Percentiles rank a stretch among this genome's conserved stretches.
Conservation (phyloP, 1,140 invertebrate species). For the Phthorimaea operculella region DNA sequence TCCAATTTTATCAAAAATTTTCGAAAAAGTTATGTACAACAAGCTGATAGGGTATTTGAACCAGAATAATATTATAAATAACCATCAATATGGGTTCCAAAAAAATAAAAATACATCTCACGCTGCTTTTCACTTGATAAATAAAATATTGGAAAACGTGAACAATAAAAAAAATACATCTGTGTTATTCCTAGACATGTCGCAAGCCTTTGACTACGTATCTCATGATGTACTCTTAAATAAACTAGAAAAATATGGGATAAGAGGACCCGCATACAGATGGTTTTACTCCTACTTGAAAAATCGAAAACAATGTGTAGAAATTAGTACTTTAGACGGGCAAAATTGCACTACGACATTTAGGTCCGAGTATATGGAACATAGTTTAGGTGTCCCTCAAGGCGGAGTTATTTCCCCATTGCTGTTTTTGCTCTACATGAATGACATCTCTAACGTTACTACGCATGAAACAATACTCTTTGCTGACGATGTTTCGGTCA, state of each 20-base stretch:
- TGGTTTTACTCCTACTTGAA: slow-evolving; percentile 6
- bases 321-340: neutral
- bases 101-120: slow-evolving; percentile 2
- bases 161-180: neutral
- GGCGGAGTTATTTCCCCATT: slow-evolving; percentile 3
- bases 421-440: slow-evolving; percentile 8
- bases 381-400: slow-evolving; percentile 5
- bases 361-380: neutral
- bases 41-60: neutral
- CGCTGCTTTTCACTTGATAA: neutral
- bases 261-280: neutral
- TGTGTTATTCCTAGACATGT: slow-evolving; percentile 10
- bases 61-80: neutral
- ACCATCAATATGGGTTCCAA: slow-evolving; percentile 5
- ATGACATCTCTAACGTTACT: slow-evolving; percentile 5
- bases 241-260: slow-evolving; percentile 5
- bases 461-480: slow-evolving; percentile 10
- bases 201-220: slow-evolving; percentile 11
- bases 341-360: neutral
- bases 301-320: neutral
- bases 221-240: slow-evolving; percentile 5
- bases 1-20: neutral
- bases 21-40: neutral
- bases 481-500: too few relatives aligned
- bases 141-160: neutral